phyloP scores from a whole-genome alignment of 2,797 vertebrate genomes.

The Alauda arvensis region DNA sequence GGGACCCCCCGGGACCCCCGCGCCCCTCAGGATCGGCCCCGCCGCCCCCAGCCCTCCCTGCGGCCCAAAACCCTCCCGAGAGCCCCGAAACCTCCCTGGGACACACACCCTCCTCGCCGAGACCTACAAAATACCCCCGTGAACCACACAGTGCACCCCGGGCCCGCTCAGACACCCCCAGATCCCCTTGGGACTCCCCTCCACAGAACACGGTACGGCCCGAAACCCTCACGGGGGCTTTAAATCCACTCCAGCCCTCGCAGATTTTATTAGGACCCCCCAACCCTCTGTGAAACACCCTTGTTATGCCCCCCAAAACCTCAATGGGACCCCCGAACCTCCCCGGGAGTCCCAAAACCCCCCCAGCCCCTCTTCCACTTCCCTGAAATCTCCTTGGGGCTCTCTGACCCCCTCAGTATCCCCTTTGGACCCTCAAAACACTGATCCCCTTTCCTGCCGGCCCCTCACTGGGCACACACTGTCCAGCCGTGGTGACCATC shows the following conservation, averaged over 20 bases:
- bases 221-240: too few relatives aligned
- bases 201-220: too few relatives aligned
- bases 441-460: too few relatives aligned
- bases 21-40: not conserved
- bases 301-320: too few relatives aligned
- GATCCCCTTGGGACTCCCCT: not conserved
- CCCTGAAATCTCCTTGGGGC: not conserved
- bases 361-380: not conserved
- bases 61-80: not conserved
- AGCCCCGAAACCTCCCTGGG: too few relatives aligned
- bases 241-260: not conserved
- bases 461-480: not conserved
- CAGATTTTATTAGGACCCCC: not conserved
- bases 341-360: rapidly evolving
- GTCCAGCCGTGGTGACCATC: not conserved
- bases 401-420: not conserved
- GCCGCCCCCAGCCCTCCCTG: too few relatives aligned
- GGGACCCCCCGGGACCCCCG: not conserved
- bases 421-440: too few relatives aligned
- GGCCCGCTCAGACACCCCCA: too few relatives aligned
- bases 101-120: not conserved
- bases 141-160: not conserved
- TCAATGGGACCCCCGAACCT: rapidly evolving
- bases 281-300: rapidly evolving
- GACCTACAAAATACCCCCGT: not conserved